Conservation (phyloP, 2,797 vertebrate genomes). For the Enoplosus armatus region DNA sequence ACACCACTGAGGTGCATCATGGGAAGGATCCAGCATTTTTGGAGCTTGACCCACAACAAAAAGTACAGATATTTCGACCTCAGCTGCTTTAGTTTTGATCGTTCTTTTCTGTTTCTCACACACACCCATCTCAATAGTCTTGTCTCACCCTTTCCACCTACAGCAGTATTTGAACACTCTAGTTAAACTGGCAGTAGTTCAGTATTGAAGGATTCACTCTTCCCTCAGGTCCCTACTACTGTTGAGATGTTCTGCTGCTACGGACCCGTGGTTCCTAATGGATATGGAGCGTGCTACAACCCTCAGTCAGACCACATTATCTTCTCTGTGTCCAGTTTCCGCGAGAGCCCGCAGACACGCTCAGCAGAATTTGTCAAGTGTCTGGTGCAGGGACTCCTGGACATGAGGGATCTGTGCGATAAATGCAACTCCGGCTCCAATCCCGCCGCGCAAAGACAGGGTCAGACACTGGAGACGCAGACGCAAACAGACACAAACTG, state of each 20-base stretch:
- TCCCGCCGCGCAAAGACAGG: constrained; percentile 20
- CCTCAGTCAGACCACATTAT: constrained; percentile 91
- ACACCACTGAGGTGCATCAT: not conserved
- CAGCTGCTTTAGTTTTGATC: not conserved
- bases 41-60: not conserved
- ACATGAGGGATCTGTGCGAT: constrained; percentile 89
- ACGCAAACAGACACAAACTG: constrained; percentile 63
- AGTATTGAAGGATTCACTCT: constrained; percentile 22
- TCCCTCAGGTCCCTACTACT: constrained; percentile 91
- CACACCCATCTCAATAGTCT: too few species aligned
- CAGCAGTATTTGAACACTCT: constrained; percentile 7
- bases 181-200: not conserved
- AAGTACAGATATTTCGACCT: too few species aligned
- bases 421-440: constrained; percentile 56
- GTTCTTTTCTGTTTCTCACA: not conserved
- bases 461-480: constrained; percentile 50
- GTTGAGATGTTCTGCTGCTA: constrained; percentile 98
- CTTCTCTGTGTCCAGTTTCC: constrained; percentile 96
- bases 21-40: not conserved
- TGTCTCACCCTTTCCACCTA: too few species aligned
- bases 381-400: constrained; percentile 87
- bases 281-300: constrained; percentile 96
- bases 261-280: constrained; percentile 93
- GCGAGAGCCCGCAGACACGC: constrained; percentile 88
- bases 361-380: constrained; percentile 88